Conservation (phyloP, 2,113 vertebrate genomes). For the Cranoglanis bouderius region DNA sequence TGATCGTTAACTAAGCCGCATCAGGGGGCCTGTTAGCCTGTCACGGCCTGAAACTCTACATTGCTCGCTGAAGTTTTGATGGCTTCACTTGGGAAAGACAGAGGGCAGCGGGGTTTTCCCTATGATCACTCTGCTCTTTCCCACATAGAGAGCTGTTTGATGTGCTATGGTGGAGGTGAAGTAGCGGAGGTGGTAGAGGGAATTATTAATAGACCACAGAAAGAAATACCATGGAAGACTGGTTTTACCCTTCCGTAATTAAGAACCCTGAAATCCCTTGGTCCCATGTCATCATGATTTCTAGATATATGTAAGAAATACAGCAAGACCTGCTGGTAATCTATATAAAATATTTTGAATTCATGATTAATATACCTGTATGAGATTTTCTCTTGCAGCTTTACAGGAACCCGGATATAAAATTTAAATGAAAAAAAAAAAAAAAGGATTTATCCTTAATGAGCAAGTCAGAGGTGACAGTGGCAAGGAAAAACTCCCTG, state of each 20-base stretch:
- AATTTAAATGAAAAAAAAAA: too few relatives aligned
- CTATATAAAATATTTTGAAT: background rate
- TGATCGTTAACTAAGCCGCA: slow-evolving; percentile 54
- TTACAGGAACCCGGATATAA: background rate
- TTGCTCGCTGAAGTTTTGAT: slow-evolving; percentile 17
- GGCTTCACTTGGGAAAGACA: slow-evolving; percentile 38
- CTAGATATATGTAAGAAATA: background rate
- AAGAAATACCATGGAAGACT: slow-evolving; percentile 38
- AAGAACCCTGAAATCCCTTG: background rate
- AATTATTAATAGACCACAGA: slow-evolving; percentile 41
- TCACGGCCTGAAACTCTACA: slow-evolving; percentile 39
- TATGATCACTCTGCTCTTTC: slow-evolving; percentile 28
- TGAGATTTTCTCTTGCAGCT: background rate
- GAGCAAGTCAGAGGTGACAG: too few relatives aligned
- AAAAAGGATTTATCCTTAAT: background rate
- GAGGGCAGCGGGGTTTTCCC: slow-evolving; percentile 48
- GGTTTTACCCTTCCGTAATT: background rate
- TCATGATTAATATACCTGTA: background rate
- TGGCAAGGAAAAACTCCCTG: background rate
- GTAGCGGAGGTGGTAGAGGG: slow-evolving; percentile 40
- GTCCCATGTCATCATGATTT: background rate
- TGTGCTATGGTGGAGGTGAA: slow-evolving; percentile 44
- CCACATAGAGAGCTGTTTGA: slow-evolving; percentile 48
- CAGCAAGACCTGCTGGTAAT: background rate
- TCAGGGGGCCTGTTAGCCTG: slow-evolving; percentile 53